A percentile compares a stretch with the other conserved stretches of the same genome.
These are phyloP conservation scores for Drosophila recens DNA, from an alignment of 2,888 invertebrate genomes.

Conservation along the genomic window DNA sequence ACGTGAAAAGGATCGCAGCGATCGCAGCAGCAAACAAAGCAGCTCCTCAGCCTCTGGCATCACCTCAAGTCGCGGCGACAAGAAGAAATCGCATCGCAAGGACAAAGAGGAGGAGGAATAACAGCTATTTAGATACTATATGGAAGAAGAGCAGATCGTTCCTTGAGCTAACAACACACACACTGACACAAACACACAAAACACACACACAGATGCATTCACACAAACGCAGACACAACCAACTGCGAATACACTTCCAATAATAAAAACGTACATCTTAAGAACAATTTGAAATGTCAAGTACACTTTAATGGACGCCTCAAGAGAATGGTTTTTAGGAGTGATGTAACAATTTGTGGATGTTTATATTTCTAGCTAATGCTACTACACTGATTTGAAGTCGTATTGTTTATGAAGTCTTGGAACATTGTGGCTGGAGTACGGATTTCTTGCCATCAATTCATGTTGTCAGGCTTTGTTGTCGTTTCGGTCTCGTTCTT, in stretches of 20 bases:
- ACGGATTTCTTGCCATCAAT: background rate
- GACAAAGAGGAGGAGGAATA: conserved; percentile 91
- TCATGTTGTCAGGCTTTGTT: background rate
- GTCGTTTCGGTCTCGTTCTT: background rate
- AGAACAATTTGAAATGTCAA: conserved; percentile 11
- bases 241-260: conserved; percentile 55
- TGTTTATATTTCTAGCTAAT: background rate
- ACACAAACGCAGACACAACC: conserved; percentile 27
- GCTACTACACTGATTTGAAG: background rate
- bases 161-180: conserved; percentile 36
- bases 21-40: conserved; percentile 72
- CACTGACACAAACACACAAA: conserved; percentile 16
- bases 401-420: background rate
- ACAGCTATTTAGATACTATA: conserved; percentile 67
- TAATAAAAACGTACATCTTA: conserved; percentile 50
- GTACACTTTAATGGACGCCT: background rate
- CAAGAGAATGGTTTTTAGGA: background rate
- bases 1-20: conserved; percentile 87
- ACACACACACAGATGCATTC: conserved; percentile 12
- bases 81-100: conserved; percentile 90
- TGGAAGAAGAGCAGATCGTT: conserved; percentile 51
- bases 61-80: conserved; percentile 85
- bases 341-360: background rate
- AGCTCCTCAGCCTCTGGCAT: conserved; percentile 57
- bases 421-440: background rate